These are phyloP conservation scores for Dendrophyllia cribrosa DNA, from an alignment of 64 coral and sea anemone genomes.

Conservation along the genomic window DNA sequence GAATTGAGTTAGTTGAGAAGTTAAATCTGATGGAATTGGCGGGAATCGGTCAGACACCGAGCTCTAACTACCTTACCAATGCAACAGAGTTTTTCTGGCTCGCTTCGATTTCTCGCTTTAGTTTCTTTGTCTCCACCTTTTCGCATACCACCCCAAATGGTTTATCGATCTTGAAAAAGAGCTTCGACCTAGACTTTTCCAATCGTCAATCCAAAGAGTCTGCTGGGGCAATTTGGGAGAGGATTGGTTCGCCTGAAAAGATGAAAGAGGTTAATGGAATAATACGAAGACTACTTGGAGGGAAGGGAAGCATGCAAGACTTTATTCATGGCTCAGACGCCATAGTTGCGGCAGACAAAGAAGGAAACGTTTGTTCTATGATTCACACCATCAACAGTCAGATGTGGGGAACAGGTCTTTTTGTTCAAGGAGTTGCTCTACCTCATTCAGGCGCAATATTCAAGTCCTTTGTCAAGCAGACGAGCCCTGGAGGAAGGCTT, in stretches of 20 bases:
- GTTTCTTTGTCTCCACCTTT: slow-evolving; percentile 73
- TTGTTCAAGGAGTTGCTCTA: slow-evolving; percentile 74
- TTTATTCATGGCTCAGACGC: slow-evolving; percentile 75
- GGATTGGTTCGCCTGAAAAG: slow-evolving; percentile 68
- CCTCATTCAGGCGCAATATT: slow-evolving; percentile 85
- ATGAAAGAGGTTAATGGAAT: slow-evolving; percentile 71
- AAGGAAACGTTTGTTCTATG: slow-evolving; percentile 88
- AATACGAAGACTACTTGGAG: slow-evolving; percentile 71
- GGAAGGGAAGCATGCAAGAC: neutral
- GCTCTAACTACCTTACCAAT: slow-evolving; percentile 61
- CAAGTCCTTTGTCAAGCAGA: slow-evolving; percentile 62
- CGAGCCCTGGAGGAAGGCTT: slow-evolving; percentile 59
- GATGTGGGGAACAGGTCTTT: slow-evolving; percentile 91
- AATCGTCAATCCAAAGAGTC: slow-evolving; percentile 61
- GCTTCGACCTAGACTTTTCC: slow-evolving; percentile 74
- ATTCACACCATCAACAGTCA: slow-evolving; percentile 87
- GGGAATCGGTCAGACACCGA: neutral
- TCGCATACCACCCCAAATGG: slow-evolving; percentile 41
- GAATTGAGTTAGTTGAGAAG: slow-evolving; percentile 54
- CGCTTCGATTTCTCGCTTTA: slow-evolving; percentile 54
- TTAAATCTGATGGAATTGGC: slow-evolving; percentile 65
- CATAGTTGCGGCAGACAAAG: slow-evolving; percentile 74
- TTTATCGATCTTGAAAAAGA: slow-evolving; percentile 49
- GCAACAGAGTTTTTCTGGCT: slow-evolving; percentile 60
- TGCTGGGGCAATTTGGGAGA: slow-evolving; percentile 77